Percentiles rank a stretch among this genome's conserved stretches.
These are phyloP conservation scores for Chionomys nivalis DNA, from an alignment of 2,113 vertebrate species.

Conservation along the genomic window DNA sequence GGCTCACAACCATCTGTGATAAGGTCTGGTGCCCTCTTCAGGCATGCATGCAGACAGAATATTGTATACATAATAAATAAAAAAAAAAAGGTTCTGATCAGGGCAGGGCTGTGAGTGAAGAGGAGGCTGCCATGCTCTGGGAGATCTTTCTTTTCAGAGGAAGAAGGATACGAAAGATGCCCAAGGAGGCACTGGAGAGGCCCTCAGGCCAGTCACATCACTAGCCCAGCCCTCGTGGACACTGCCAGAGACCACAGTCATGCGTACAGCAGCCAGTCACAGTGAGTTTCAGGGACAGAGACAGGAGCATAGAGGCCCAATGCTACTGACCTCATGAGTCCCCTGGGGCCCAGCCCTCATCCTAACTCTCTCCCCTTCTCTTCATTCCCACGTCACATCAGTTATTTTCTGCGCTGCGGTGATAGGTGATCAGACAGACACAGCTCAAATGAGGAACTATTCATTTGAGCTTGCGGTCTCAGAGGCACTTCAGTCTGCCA, in stretches of 20 bases:
- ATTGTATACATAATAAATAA: too few species aligned
- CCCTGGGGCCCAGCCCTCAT: too few species aligned
- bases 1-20: too few species aligned
- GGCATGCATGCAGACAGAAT: too few species aligned
- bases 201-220: neutral
- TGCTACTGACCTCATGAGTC: accelerated
- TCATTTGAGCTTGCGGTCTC: neutral
- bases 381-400: too few species aligned
- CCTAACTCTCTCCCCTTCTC: neutral
- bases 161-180: neutral
- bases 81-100: neutral
- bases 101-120: neutral
- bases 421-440: neutral
- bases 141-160: neutral
- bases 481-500: neutral
- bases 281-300: neutral
- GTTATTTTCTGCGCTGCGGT: neutral
- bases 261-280: neutral
- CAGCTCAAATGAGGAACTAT: too few species aligned
- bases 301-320: neutral
- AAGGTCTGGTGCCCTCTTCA: too few species aligned
- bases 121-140: neutral
- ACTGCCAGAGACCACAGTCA: neutral
- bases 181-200: neutral
- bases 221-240: neutral